phyloP scores from a whole-genome alignment of 2,797 vertebrate species.

The Rhinichthys osculus region DNA sequence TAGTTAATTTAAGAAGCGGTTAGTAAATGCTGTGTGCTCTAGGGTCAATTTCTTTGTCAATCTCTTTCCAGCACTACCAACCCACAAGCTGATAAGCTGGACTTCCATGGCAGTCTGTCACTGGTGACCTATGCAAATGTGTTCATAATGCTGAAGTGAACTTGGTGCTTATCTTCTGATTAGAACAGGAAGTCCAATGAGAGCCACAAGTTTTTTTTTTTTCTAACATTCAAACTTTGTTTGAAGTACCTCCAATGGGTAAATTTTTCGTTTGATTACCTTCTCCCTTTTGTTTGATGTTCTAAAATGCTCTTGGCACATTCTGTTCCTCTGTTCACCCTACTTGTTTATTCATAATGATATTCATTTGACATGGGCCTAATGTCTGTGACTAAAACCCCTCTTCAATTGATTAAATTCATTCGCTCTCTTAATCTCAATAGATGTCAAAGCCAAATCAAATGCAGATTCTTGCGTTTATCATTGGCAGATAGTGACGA shows the following conservation, averaged over 20 bases:
- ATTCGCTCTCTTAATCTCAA: slow-evolving; percentile 3
- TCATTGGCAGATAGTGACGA: background rate
- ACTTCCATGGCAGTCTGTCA: background rate
- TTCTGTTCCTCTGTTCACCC: slow-evolving; percentile 32
- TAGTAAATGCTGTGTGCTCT: background rate
- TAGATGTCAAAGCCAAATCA: slow-evolving; percentile 9
- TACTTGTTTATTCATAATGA: slow-evolving; percentile 50
- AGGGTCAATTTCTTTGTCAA: background rate
- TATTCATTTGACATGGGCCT: slow-evolving; percentile 17
- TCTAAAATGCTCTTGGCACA: slow-evolving; percentile 35
- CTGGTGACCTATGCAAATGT: background rate
- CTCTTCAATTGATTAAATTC: slow-evolving; percentile 33
- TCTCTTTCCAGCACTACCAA: background rate
- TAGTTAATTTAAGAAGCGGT: background rate
- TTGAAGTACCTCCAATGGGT: background rate
- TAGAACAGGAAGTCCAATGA: background rate
- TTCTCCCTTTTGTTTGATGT: slow-evolving; percentile 3
- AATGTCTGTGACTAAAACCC: slow-evolving; percentile 23
- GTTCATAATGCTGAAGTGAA: background rate
- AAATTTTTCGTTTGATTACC: slow-evolving; percentile 1
- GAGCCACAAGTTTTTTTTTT: background rate
- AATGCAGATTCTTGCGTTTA: background rate
- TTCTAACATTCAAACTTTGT: background rate
- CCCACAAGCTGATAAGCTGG: background rate
- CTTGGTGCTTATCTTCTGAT: background rate